Evolutionary conservation across 2,888 invertebrate species (phyloP).

Genomic region (Hypomecis atomaria): DNA sequence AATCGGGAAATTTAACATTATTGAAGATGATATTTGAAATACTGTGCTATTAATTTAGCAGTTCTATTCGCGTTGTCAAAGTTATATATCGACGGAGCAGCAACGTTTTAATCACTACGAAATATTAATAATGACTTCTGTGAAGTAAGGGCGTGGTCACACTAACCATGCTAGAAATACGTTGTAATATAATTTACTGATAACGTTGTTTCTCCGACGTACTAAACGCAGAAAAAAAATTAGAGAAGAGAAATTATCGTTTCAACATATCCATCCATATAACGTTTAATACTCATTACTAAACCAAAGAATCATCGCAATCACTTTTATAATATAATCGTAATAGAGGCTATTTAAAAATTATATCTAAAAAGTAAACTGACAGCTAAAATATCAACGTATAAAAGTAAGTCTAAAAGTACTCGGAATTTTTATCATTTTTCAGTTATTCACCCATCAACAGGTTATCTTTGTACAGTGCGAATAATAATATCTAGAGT

Average conservation of each 20-base stretch:
- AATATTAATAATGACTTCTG: constrained; percentile 19
- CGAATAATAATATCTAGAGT: too few species aligned
- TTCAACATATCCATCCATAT: constrained; percentile 20
- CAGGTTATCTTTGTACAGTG: too few species aligned
- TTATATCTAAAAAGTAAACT: constrained; percentile 7
- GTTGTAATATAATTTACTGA: constrained; percentile 1
- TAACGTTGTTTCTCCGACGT: constrained; percentile 14
- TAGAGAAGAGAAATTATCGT: too few species aligned
- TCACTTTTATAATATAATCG: not conserved
- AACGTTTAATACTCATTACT: constrained; percentile 12
- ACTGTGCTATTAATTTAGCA: not conserved
- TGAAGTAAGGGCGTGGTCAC: constrained; percentile 14
- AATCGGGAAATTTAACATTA: too few species aligned
- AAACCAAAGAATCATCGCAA: constrained; percentile 17
- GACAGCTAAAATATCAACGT: too few species aligned
- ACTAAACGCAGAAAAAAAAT: not conserved
- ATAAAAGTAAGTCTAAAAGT: too few species aligned
- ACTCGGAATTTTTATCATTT: too few species aligned
- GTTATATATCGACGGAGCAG: constrained; percentile 2
- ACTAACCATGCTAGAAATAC: not conserved
- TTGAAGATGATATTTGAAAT: too few species aligned
- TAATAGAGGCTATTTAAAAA: constrained; percentile 5
- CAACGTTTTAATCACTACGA: not conserved
- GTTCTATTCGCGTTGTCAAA: not conserved
- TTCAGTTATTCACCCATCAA: too few species aligned